These are phyloP conservation scores for Eupsittula cactorum DNA, from an alignment of 2,113 vertebrate genomes.

Conservation along the genomic window DNA sequence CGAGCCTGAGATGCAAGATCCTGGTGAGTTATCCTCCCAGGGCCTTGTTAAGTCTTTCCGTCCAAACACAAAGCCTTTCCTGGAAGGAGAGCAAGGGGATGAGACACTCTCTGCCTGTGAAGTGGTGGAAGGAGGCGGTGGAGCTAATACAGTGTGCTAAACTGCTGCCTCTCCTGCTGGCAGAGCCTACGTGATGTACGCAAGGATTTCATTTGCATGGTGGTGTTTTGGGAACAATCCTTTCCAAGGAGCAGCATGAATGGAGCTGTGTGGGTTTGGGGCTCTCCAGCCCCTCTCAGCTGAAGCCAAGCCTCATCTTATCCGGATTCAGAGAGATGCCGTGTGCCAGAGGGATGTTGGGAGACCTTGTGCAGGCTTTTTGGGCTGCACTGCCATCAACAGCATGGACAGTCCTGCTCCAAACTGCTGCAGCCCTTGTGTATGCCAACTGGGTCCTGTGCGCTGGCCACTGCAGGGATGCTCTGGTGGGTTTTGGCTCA, in stretches of 20 bases:
- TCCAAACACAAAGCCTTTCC: not conserved
- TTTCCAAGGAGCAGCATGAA: not conserved
- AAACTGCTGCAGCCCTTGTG: accelerated
- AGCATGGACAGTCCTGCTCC: not conserved
- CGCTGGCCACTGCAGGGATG: not conserved
- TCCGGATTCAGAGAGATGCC: not conserved
- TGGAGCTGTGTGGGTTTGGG: accelerated
- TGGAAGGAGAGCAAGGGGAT: not conserved
- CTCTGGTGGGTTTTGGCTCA: not conserved
- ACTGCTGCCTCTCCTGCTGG: not conserved
- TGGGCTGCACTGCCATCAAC: no score
- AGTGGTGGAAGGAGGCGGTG: not conserved
- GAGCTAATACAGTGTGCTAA: not conserved
- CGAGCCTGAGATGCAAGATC: not conserved
- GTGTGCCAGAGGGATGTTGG: accelerated
- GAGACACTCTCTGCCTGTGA: accelerated
- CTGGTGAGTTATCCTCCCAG: not conserved
- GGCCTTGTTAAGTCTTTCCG: not conserved
- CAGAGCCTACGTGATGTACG: not conserved
- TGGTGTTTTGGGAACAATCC: not conserved
- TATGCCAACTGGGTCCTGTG: accelerated
- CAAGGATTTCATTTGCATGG: not conserved
- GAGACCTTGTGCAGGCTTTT: not conserved
- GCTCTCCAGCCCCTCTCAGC: not conserved
- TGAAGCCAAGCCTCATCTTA: not conserved